Conservation (phyloP, 2,797 vertebrate genomes). For the Mionectes olivaceus region DNA sequence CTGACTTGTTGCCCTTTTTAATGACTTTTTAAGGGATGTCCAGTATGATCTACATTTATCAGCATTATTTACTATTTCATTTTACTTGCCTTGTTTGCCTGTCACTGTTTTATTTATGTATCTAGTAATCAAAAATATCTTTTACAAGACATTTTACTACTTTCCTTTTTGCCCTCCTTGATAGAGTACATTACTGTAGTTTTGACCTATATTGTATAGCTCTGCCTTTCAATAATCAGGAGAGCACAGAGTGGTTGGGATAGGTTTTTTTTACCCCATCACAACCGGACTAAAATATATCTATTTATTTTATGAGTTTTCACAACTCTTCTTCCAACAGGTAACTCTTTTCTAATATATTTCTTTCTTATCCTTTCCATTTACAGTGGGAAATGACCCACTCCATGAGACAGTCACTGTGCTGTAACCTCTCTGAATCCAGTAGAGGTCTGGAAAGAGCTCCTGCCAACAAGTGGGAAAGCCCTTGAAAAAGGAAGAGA, state of each 20-base stretch:
- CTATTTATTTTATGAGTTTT: neutral
- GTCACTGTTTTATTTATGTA: neutral
- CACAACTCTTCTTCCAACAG: neutral
- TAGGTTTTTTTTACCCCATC: fast-evolving
- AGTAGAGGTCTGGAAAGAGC: neutral
- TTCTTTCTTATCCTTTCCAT: neutral
- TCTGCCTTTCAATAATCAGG: neutral
- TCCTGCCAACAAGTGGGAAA: neutral
- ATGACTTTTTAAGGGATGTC: neutral
- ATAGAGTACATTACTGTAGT: neutral
- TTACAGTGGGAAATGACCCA: neutral
- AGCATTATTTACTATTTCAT: neutral
- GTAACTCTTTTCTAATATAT: neutral
- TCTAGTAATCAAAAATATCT: neutral
- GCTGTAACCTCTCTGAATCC: neutral
- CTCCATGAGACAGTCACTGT: neutral
- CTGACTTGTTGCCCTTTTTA: neutral
- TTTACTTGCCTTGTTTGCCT: neutral
- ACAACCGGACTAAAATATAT: neutral
- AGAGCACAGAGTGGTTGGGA: neutral
- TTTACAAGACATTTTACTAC: neutral
- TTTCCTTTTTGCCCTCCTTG: neutral
- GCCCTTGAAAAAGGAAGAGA: neutral
- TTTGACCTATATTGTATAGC: neutral
- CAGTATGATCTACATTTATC: neutral